A percentile compares a stretch with the other conserved stretches of the same genome.
Conservation (phyloP, 2,113 vertebrate genomes). For the Sterrhoptilus dennistouni region DNA sequence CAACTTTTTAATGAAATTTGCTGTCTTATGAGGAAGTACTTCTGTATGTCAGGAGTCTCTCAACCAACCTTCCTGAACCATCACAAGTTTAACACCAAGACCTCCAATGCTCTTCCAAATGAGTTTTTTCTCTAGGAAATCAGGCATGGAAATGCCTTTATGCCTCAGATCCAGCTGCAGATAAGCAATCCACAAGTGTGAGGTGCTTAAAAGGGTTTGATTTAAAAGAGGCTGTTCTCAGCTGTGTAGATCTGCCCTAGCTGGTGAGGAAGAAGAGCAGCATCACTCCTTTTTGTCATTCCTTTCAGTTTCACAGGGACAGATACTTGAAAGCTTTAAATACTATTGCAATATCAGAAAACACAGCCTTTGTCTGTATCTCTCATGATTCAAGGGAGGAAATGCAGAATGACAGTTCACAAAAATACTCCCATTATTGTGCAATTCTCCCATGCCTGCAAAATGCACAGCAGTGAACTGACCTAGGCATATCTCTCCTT, state of each 20-base stretch:
- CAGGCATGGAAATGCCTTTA: not conserved
- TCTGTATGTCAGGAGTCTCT: not conserved
- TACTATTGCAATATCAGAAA: not conserved
- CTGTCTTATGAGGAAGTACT: not conserved
- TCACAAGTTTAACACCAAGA: not conserved
- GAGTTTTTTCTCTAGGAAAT: not conserved
- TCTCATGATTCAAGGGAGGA: not conserved
- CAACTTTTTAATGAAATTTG: not conserved
- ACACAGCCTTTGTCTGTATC: not conserved
- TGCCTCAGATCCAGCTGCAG: not conserved
- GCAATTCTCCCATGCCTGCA: not conserved
- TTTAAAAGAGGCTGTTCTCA: not conserved
- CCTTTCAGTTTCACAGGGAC: not conserved
- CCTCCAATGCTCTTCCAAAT: not conserved
- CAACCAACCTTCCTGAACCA: not conserved
- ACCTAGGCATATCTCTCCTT: not conserved
- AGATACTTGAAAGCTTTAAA: not conserved
- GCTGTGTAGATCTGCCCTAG: accelerated
- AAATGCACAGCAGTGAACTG: not conserved
- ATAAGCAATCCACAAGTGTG: accelerated
- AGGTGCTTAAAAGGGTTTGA: not conserved
- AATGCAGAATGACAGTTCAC: not conserved
- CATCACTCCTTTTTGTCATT: not conserved
- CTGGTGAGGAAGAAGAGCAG: not conserved
- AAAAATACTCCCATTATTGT: not conserved